Conservation (phyloP, 2,888 invertebrate genomes). For the Tineola bisselliella region DNA sequence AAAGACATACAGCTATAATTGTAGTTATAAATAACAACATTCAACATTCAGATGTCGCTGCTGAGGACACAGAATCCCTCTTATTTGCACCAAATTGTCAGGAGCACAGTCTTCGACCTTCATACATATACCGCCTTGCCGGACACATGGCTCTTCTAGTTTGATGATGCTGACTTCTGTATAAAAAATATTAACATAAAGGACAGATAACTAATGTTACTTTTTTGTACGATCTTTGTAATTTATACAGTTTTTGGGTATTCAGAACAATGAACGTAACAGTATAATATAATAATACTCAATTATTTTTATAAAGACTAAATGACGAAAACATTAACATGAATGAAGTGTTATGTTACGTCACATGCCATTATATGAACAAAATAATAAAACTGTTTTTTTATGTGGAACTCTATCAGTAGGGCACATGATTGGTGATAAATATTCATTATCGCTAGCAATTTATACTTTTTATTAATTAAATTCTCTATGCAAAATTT, state of each 20-base stretch:
- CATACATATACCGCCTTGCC: constrained; percentile 46
- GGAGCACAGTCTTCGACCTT: constrained; percentile 33
- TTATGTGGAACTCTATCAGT: neutral
- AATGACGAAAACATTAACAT: too few relatives aligned
- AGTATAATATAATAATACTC: too few relatives aligned
- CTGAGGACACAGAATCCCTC: constrained; percentile 31
- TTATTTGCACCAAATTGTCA: constrained; percentile 23
- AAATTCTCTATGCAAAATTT: too few relatives aligned
- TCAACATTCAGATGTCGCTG: constrained; percentile 34
- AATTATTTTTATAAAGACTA: too few relatives aligned
- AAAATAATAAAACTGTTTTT: neutral
- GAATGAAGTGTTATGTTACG: neutral
- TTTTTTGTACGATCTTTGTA: too few relatives aligned
- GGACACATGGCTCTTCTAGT: constrained; percentile 39
- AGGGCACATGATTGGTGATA: neutral
- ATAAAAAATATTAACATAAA: neutral
- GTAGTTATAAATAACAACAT: constrained; percentile 39
- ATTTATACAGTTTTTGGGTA: too few relatives aligned
- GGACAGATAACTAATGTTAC: too few relatives aligned
- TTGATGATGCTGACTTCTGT: constrained; percentile 20
- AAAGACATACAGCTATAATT: neutral
- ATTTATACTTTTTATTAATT: neutral
- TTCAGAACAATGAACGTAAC: too few relatives aligned
- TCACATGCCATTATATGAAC: neutral
- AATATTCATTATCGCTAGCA: neutral